phyloP scores from a whole-genome alignment of 2,888 invertebrate genomes.

The Gerris lacustris region DNA sequence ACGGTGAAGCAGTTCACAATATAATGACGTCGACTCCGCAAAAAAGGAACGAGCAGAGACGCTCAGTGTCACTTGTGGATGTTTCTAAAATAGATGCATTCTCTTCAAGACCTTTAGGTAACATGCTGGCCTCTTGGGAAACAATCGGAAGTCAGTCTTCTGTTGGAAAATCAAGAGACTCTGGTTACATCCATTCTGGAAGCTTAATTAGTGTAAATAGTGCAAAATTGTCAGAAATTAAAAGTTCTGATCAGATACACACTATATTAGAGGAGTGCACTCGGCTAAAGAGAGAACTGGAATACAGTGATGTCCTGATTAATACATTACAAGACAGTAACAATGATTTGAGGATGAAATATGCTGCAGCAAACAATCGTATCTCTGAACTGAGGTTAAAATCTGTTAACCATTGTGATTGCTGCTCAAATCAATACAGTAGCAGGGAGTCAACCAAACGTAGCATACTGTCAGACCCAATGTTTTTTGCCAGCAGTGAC shows the following conservation, averaged over 20 bases:
- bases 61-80: conserved; percentile 23
- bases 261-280: neutral
- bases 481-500: too few species aligned
- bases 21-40: conserved; percentile 13
- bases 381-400: conserved; percentile 22
- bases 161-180: conserved; percentile 18
- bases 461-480: too few species aligned
- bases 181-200: conserved; percentile 21
- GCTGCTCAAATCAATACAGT: conserved; percentile 12
- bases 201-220: conserved; percentile 13
- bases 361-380: conserved; percentile 16
- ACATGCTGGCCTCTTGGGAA: neutral
- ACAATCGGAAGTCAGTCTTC: conserved; percentile 16
- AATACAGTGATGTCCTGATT: conserved; percentile 20
- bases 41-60: conserved; percentile 16
- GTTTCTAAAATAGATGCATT: conserved; percentile 18
- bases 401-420: conserved; percentile 22
- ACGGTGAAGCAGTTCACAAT: neutral
- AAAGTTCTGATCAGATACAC: conserved; percentile 1
- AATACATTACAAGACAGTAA: conserved; percentile 23
- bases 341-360: conserved; percentile 20
- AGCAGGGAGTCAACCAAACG: too few species aligned
- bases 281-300: neutral
- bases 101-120: neutral
- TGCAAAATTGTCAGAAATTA: conserved; percentile 7